These are phyloP conservation scores for Calameuta idolon DNA, from an alignment of 2,888 invertebrate species.

Conservation along the genomic window DNA sequence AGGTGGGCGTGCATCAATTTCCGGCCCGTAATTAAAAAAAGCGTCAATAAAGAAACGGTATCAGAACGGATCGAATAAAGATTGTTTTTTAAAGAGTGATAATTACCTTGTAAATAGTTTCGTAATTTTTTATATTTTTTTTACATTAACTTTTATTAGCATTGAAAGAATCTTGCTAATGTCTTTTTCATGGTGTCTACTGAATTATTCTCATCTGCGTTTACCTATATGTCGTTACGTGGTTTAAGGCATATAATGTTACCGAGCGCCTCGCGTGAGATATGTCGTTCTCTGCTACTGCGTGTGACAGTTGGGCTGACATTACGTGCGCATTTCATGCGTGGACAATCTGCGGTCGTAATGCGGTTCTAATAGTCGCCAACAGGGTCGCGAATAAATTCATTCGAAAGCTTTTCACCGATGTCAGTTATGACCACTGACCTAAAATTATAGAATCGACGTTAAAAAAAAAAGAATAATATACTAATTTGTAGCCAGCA, in stretches of 20 bases:
- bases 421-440: background rate
- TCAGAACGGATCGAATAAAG: background rate
- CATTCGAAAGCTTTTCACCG: background rate
- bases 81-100: background rate
- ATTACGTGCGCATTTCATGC: background rate
- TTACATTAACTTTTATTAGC: background rate
- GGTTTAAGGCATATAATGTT: background rate
- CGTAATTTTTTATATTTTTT: too few species aligned
- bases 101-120: background rate
- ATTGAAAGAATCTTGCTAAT: background rate
- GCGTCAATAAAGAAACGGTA: background rate
- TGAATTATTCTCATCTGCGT: background rate
- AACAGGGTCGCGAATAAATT: background rate
- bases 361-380: background rate
- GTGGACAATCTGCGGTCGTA: background rate
- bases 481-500: too few species aligned
- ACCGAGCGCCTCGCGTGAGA: background rate
- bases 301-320: background rate
- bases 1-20: background rate
- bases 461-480: too few species aligned
- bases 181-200: background rate
- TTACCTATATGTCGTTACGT: background rate
- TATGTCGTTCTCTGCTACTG: background rate
- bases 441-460: too few species aligned
- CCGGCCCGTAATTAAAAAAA: background rate